These are phyloP conservation scores for Cryptocheilus praepositus DNA, from an alignment of 2,888 invertebrate genomes.

Conservation along the genomic window DNA sequence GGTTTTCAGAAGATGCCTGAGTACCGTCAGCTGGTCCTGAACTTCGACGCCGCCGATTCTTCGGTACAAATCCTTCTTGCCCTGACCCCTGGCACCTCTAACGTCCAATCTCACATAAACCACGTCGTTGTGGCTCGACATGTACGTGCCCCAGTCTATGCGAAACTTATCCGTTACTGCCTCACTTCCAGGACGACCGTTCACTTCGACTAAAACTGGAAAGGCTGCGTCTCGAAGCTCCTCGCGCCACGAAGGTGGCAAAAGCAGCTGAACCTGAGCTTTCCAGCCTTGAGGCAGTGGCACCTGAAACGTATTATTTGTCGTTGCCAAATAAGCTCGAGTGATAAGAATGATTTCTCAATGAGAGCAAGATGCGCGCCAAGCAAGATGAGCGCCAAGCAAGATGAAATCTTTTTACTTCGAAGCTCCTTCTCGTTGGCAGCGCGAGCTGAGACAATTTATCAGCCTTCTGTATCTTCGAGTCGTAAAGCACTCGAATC, in stretches of 20 bases:
- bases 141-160: slow-evolving; percentile 94
- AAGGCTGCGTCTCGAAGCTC: slow-evolving; percentile 91
- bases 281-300: slow-evolving; percentile 89
- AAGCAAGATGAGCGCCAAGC: too few relatives aligned
- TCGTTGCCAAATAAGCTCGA: too few relatives aligned
- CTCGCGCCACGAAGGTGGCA: slow-evolving; percentile 93
- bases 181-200: slow-evolving; percentile 94
- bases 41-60: slow-evolving; percentile 93
- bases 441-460: slow-evolving; percentile 86
- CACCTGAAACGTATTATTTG: slow-evolving; percentile 70
- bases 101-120: slow-evolving; percentile 95
- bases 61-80: slow-evolving; percentile 87
- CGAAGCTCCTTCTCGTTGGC: slow-evolving; percentile 88
- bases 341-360: too few relatives aligned
- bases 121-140: slow-evolving; percentile 92
- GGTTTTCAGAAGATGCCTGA: slow-evolving; percentile 88
- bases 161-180: slow-evolving; percentile 91
- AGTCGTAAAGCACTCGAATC: slow-evolving; percentile 86
- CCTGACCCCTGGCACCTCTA: slow-evolving; percentile 87
- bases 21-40: slow-evolving; percentile 92
- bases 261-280: slow-evolving; percentile 90
- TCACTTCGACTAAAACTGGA: slow-evolving; percentile 93
- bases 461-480: slow-evolving; percentile 79
- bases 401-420: slow-evolving; percentile 73
- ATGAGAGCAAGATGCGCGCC: too few relatives aligned